Base-by-base conservation (phyloP, 2,888 invertebrate species). In the Andrena fulva region DNA sequence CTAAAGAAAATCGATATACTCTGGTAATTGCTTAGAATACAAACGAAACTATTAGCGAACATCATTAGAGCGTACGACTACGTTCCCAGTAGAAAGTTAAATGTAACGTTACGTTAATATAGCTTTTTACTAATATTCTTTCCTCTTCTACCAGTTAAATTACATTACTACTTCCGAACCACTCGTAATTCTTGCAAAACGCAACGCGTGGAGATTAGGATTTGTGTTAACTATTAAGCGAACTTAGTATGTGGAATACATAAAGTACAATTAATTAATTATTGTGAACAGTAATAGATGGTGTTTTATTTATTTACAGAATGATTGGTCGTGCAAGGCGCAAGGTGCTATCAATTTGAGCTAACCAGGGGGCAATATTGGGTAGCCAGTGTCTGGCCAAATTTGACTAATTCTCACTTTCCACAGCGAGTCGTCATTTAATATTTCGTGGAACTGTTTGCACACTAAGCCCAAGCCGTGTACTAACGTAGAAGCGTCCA, bases 351-450 rank as follows among this genome's bases (percentile, higher is more conserved):
- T 85, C 82, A 89, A 89, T 89, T 87, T 80, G 75, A 89, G 85
- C 93, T 92, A 88, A 93, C 93, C 92, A 86, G 91, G 90, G 80
- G 92, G 91, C 85, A 93, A 84, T 77, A 90, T 82, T 81, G 93
- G 93, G 79, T 90, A 93, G 76, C 82, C 85, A 75, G 89, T 80
- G 82, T 93, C 89, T 80, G 91, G 92, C 89, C 91, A 93, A 82
- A 91, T 89, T 82, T 89, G 89, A 80, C 82, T 89, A 48, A 94
- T 92, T 84, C 93, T 90, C 72, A 90, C 94, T 90, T 95, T 95
- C 96, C 96, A 96, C 24, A 96, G 91, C 63, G 94, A 94, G 87
- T 95, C 94, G 92, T 96, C 96, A 67, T 94, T 94, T 86, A 96
- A 92, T 88, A 96, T 95, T 77, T 94, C 93, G 86, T 95, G 93